Percentiles rank a stretch among this genome's conserved stretches.
Evolutionary conservation across 2,797 vertebrate genomes (phyloP).

Genomic region (Pantherophis alleghaniensis): DNA sequence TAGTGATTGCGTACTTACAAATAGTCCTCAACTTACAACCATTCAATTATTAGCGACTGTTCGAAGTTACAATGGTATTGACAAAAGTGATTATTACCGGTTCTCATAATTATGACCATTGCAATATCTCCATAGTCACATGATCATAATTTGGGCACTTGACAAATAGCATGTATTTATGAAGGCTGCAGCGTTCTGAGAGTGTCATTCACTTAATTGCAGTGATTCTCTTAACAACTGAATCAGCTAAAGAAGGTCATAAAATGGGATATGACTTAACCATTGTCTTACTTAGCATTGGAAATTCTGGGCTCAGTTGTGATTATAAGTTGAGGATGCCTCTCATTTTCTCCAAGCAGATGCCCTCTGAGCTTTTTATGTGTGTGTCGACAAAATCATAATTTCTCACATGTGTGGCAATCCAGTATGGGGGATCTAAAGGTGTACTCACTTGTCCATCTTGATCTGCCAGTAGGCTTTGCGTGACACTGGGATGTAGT

Average conservation of each 20-base stretch:
- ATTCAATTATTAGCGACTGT: background rate
- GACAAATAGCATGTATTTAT: background rate
- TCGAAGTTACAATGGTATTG: background rate
- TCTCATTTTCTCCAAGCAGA: background rate
- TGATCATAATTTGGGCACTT: background rate
- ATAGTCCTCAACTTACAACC: background rate
- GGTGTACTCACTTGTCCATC: constrained; percentile 75
- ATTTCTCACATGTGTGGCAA: no score
- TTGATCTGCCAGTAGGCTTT: constrained; percentile 89
- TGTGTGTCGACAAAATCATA: background rate
- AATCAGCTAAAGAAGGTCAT: background rate
- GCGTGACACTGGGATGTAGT: constrained; percentile 81
- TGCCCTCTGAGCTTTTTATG: background rate
- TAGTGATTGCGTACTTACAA: background rate
- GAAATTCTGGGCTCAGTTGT: background rate
- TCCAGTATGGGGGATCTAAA: no score
- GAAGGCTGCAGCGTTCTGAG: background rate
- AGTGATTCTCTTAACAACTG: background rate
- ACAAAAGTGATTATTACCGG: background rate
- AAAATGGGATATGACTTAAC: background rate
- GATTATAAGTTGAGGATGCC: background rate
- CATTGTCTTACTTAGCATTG: background rate
- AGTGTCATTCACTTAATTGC: background rate
- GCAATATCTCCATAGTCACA: background rate
- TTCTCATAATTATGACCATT: background rate